Base-by-base conservation (phyloP, 2,888 invertebrate species). In the Callosobruchus maculatus region DNA sequence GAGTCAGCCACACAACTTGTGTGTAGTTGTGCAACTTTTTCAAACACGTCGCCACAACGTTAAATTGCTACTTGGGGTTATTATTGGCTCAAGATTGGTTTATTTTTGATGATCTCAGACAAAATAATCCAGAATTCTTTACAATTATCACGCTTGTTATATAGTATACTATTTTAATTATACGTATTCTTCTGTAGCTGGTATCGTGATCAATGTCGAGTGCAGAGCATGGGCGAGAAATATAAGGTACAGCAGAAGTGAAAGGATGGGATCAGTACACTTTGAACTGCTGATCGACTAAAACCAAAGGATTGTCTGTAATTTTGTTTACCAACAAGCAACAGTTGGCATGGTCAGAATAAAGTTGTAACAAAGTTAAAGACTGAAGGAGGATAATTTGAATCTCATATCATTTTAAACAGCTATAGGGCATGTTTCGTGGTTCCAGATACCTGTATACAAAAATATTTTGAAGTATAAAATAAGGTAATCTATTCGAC, bases 221-320 rank as follows among this genome's bases (percentile, higher is more conserved):
- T 97, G 97, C 83, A 91, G 94, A 73, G 95, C 95, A 67, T 97
- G 96, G 96, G 96, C 96, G 67, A 93, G 93, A 86, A 96, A 97
- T 86, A 93, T 96, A 78, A 84, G 88, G 74, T 95, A 96, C 86
- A 90, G 88, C 80, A 88, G 92, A 20, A 86, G 86, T n/a, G 85
- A 88, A 67, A 92, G 94, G 77, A 86, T 87, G 77, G 93, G 93
- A 71, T 89, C 90, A 49, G 90, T 92, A n/a, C 92, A 92, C 83
- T 92, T 93, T 82, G 92, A 93, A 84, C 82, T 93, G 71, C 86
- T 92, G 85, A 82, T 84, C 13, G 84, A 84, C 68, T 68, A 68
- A 68, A 4, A 49, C 49, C 49, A 18, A 49, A 49, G 49, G 49
- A 49, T 49, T 49, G 49, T 49, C 49, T 49, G 18, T 18, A 18